Percentiles rank a stretch among this genome's conserved stretches.
Evolutionary conservation across 2,888 invertebrate genomes (phyloP).

Genomic region (Cataglyphis cursor): DNA sequence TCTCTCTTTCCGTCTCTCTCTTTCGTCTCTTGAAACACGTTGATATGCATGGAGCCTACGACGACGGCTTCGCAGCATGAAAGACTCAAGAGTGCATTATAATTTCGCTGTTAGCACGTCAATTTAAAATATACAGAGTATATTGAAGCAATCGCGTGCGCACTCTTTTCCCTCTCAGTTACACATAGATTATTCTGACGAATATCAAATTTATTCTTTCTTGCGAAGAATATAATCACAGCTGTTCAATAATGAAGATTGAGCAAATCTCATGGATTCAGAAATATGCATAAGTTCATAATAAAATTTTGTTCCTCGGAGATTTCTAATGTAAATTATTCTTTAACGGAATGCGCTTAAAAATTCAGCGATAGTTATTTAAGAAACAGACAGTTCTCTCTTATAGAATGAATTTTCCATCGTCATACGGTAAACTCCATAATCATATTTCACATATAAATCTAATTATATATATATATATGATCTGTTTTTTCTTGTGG

Average conservation of each 20-base stretch:
- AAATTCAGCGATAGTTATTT: slow-evolving; percentile 1
- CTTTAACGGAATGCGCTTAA: slow-evolving; percentile 12
- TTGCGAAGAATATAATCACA: slow-evolving; percentile 2
- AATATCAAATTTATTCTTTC: neutral
- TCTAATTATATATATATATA: neutral
- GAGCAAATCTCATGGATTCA: slow-evolving; percentile 3
- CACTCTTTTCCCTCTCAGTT: neutral
- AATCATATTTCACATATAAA: neutral
- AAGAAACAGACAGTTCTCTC: neutral
- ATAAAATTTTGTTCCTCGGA: slow-evolving; percentile 8
- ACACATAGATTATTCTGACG: slow-evolving; percentile 1
- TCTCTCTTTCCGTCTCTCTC: slow-evolving; percentile 33
- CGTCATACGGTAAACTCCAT: neutral
- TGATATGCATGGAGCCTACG: slow-evolving; percentile 68
- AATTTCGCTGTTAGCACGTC: slow-evolving; percentile 41
- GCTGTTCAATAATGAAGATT: slow-evolving; percentile 1
- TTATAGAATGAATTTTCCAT: neutral
- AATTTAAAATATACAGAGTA: slow-evolving; percentile 27
- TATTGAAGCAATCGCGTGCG: slow-evolving; percentile 9
- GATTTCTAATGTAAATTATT: slow-evolving; percentile 6
- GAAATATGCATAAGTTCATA: neutral
- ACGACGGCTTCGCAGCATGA: slow-evolving; percentile 34
- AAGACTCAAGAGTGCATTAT: slow-evolving; percentile 37
- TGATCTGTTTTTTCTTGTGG: neutral
- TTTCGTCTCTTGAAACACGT: slow-evolving; percentile 60